Evolutionary conservation across 1,140 invertebrate genomes (phyloP), one percentile per base, ranked within the genome.

Genomic region (Yoshiicerus persimilis): DNA sequence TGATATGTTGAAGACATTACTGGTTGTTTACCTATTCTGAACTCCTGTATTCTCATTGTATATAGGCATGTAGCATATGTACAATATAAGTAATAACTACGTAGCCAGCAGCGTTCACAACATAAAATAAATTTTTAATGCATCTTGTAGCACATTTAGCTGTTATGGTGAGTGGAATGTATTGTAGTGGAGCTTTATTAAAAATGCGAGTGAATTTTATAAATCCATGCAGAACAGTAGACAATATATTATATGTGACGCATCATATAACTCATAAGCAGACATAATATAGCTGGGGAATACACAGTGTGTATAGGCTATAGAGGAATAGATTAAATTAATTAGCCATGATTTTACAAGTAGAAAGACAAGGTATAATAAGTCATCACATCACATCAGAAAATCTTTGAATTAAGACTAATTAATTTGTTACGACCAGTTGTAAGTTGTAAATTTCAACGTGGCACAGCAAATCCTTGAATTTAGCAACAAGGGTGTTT

Each of bases 391-490:
- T 80, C 75, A 36, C 75, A 80, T 80, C 75, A 80, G 75, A 80
- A 80, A 80, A 80, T 80, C 75, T 80, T 80, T 80, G 75, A 80
- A 80, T 80, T 80, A 80, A 80, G 75, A 80, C 75, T 80, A 80
- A 80, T 80, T 80, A 80, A 80, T 80, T 80, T 80, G 75, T 80
- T 80, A 80, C 34, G 75, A 80, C 32, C 30, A 80, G 75, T 80
- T 80, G 75, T 80, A 80, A 38, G 75, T 80, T 80, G 75, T 80
- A 80, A 80, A 80, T 80, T 80, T 80, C 32, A 80, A 34, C 32
- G 32, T 80, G 75, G 75, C 75, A 80, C 27, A 80, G 75, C 75
- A 80, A 80, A 80, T 80, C 75, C 75, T 80, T 80, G 75, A 80
- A 80, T 80, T 80, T 80, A 36, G 75, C 34, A 80, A 80, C 75